phyloP scores from a whole-genome alignment of 2,113 vertebrate genomes.

The Urocitellus parryii region DNA sequence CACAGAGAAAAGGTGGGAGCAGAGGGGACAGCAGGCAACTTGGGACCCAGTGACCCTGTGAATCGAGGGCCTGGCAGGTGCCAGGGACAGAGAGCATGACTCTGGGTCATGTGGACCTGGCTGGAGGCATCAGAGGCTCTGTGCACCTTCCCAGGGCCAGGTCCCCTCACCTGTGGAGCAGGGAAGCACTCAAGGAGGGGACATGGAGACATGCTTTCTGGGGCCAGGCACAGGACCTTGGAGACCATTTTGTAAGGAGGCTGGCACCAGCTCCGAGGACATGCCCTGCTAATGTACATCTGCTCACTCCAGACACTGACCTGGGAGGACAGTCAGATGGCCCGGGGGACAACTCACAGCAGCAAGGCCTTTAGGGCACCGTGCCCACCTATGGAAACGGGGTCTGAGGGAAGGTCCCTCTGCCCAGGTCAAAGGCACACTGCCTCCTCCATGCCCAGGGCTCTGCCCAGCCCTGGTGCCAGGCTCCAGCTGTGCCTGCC shows the following conservation, averaged over 20 bases:
- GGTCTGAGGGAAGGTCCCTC: not conserved
- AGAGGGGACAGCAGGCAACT: not conserved
- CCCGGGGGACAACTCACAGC: not conserved
- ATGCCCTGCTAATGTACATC: not conserved
- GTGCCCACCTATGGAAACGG: too few relatives aligned
- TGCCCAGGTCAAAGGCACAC: not conserved
- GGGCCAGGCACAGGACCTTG: not conserved
- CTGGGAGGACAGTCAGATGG: not conserved
- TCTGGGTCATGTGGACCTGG: rapidly evolving
- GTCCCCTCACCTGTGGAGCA: not conserved
- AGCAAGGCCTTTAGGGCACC: not conserved
- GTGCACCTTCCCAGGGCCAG: not conserved
- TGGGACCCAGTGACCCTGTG: rapidly evolving
- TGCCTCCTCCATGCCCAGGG: not conserved
- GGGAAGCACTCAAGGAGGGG: too few relatives aligned
- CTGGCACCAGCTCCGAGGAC: not conserved
- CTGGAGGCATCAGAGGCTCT: too few relatives aligned
- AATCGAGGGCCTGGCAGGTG: not conserved
- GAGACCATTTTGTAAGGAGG: not conserved
- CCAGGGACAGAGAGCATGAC: not conserved
- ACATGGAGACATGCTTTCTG: rapidly evolving
- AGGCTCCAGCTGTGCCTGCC: not conserved
- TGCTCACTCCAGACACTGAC: rapidly evolving
- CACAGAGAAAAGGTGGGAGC: too few relatives aligned
- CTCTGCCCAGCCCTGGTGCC: not conserved